Evolutionary conservation across 2,113 vertebrate species (phyloP), one percentile per base, ranked within the genome.

Genomic region (Probosciger aterrimus): DNA sequence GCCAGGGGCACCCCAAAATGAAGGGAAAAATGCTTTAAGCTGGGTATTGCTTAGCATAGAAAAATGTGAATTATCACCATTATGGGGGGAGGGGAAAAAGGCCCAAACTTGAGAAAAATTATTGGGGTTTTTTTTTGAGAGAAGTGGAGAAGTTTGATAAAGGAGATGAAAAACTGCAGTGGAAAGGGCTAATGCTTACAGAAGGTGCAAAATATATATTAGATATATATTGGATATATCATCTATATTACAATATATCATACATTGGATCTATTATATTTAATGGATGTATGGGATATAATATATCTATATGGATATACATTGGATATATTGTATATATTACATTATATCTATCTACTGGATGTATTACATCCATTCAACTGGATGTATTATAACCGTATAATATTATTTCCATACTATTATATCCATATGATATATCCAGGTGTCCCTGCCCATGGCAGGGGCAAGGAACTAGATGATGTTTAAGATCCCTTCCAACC

Each of bases 41-140:
- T n/a, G 52, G 28, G 43, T 14, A 25, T 59, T 50, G 28, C 33
- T 46, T 9, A 0, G 18, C 8, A 2, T 0, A 24, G 39, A 16
- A 55, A 82, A 82, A 65, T 17, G 7, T 1, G 37, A 22, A 27
- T 80, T 70, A 11, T 28, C 8, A 7, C 18, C 8, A 0, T 27
- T 0, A 4, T 0, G 14, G 14, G 8, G 37, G 14, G 27, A 57
- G 46, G 11, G 50, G 46, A 15, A 28, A 37, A 62, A 50, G 44
- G 7, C 31, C 64, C 44, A 78, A 60, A 14, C n/a, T n/a, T 17
- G 18, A 17, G 63, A 18, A 15, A 53, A 35, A 59, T 59, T 59
- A 39, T 46, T 62, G 39, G 1, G 0, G 0, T 17, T 37, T 22
- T 67, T 67, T 33, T 19, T 10, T 28, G 35, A 22, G n/a, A 37